Percentiles rank a stretch among this genome's conserved stretches.
These are phyloP conservation scores for Phallusia fumigata DNA, from an alignment of 23 tunicate species.

Conservation along the genomic window DNA sequence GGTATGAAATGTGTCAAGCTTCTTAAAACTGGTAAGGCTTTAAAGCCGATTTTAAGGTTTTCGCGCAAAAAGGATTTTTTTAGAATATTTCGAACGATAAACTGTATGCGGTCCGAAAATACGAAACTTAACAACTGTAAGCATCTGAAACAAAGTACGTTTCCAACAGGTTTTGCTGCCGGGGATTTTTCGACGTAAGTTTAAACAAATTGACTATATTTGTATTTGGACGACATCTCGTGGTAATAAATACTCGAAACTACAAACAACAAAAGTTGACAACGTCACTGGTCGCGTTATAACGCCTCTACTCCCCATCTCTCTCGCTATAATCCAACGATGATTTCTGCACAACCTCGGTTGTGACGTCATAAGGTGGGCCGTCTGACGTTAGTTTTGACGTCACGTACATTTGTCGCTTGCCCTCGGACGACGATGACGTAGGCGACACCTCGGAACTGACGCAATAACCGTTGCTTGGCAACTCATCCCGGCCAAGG, in stretches of 20 bases:
- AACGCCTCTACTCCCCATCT: not conserved
- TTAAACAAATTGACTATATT: not conserved
- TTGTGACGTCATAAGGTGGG: constrained; percentile 59
- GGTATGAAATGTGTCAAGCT: too few relatives aligned
- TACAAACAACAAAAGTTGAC: too few relatives aligned
- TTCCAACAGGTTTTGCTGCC: too few relatives aligned
- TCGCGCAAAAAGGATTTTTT: too few relatives aligned
- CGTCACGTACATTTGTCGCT: constrained; percentile 48
- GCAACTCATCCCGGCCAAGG: constrained; percentile 28
- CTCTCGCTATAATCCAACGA: constrained; percentile 33
- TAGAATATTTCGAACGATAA: too few relatives aligned
- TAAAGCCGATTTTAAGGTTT: too few relatives aligned
- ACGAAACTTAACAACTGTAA: too few relatives aligned
- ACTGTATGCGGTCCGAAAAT: too few relatives aligned
- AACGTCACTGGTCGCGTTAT: too few relatives aligned
- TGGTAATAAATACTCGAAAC: not conserved
- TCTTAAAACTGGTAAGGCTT: too few relatives aligned
- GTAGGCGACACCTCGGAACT: not conserved
- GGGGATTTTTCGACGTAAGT: too few relatives aligned
- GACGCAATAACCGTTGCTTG: constrained; percentile 24
- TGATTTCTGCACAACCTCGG: constrained; percentile 50
- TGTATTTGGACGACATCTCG: not conserved
- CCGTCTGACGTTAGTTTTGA: constrained; percentile 48
- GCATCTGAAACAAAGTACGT: too few relatives aligned
- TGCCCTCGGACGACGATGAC: not conserved